phyloP scores from a whole-genome alignment of 2,113 vertebrate genomes.

The Dicaeum eximium region DNA sequence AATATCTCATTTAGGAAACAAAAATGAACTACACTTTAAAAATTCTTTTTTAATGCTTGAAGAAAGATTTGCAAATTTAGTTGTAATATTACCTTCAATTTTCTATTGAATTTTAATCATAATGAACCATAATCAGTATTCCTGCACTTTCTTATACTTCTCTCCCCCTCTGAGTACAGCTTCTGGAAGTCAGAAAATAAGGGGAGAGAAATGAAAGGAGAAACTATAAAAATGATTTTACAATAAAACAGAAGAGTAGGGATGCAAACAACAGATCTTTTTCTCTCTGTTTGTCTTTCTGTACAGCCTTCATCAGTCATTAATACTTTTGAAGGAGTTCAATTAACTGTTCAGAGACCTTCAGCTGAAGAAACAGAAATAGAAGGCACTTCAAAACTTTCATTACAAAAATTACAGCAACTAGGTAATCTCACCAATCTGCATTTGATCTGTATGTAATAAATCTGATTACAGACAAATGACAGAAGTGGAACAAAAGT shows the following conservation, averaged over 20 bases:
- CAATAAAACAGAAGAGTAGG: not conserved
- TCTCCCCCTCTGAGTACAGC: not conserved
- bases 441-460: not conserved
- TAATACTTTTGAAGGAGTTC: not conserved
- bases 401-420: not conserved
- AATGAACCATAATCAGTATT: not conserved
- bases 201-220: not conserved
- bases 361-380: not conserved
- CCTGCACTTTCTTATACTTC: not conserved
- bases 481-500: not conserved
- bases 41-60: not conserved
- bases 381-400: not conserved
- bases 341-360: not conserved
- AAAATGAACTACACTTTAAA: rapidly evolving
- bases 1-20: not conserved
- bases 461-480: not conserved
- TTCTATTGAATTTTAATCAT: not conserved
- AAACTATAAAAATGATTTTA: not conserved
- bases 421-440: not conserved
- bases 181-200: not conserved
- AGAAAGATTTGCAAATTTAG: not conserved
- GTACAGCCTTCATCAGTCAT: not conserved
- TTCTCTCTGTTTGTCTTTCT: not conserved
- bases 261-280: not conserved
- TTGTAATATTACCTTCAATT: not conserved